These are phyloP conservation scores for Samia ricini DNA, from an alignment of 1,140 invertebrate species.

Conservation along the genomic window DNA sequence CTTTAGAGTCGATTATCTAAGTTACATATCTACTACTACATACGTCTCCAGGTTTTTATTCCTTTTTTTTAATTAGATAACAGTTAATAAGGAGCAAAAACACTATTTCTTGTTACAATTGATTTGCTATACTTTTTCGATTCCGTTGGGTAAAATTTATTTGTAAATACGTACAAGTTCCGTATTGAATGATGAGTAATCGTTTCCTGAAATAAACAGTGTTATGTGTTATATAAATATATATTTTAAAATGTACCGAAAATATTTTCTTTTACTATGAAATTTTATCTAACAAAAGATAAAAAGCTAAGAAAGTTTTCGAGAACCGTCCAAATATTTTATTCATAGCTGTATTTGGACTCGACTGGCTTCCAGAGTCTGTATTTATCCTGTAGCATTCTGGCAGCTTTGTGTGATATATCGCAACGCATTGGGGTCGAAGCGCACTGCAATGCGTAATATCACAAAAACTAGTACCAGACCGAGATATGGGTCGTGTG, in stretches of 20 bases:
- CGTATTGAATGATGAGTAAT: too few relatives aligned
- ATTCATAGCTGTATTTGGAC: slow-evolving; percentile 5
- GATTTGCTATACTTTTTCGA: slow-evolving; percentile 2
- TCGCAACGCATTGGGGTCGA: background rate
- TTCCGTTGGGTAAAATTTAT: background rate
- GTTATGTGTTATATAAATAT: too few relatives aligned
- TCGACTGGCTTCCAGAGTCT: background rate
- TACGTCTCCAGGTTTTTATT: too few relatives aligned
- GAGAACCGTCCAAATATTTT: slow-evolving; percentile 2
- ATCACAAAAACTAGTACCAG: background rate
- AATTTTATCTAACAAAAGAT: background rate
- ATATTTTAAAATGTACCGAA: too few relatives aligned
- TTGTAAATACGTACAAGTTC: background rate
- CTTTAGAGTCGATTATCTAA: too few relatives aligned
- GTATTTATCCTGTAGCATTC: background rate
- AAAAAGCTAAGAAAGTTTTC: background rate
- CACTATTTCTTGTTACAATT: background rate
- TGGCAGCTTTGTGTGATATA: slow-evolving; percentile 5
- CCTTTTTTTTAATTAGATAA: too few relatives aligned
- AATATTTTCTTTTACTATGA: background rate
- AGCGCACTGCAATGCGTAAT: slow-evolving; percentile 3
- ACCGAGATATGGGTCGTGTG: background rate
- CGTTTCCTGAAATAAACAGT: too few relatives aligned
- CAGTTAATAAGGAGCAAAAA: too few relatives aligned
- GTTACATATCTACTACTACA: too few relatives aligned